phyloP scores from a whole-genome alignment of 2,797 vertebrate species.

The Acanthurus lineatus region DNA sequence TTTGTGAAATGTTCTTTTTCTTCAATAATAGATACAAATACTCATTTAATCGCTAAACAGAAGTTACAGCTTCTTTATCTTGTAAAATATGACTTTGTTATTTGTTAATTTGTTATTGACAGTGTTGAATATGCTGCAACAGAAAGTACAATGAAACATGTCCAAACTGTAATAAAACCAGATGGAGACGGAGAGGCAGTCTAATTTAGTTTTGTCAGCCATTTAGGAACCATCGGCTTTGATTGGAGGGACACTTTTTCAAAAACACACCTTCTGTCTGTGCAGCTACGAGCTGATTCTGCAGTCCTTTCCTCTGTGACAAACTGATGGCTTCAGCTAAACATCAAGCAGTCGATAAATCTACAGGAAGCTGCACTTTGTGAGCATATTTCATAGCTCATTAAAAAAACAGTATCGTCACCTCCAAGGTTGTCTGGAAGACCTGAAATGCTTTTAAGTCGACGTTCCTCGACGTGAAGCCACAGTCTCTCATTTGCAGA shows the following conservation, averaged over 20 bases:
- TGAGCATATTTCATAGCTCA: conserved; percentile 61
- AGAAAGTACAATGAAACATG: background rate
- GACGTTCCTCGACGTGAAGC: conserved; percentile 30
- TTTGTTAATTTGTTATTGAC: too few species aligned
- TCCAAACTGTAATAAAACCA: background rate
- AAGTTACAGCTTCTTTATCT: background rate
- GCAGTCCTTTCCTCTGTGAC: conserved; percentile 26
- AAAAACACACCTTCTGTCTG: background rate
- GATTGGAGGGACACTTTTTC: background rate
- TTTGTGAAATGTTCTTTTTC: too few species aligned
- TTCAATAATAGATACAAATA: too few species aligned
- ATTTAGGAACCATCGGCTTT: background rate
- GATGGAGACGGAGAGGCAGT: background rate
- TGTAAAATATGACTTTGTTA: background rate
- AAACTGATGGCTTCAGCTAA: conserved; percentile 42
- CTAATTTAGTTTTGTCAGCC: background rate
- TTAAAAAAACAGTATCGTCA: conserved; percentile 45
- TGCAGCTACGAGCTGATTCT: conserved; percentile 42
- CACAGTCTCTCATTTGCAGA: conserved; percentile 12
- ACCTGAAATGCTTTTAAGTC: conserved; percentile 19
- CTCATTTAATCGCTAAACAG: background rate
- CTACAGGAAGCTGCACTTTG: conserved; percentile 38
- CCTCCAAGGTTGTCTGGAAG: conserved; percentile 31
- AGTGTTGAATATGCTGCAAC: too few species aligned
- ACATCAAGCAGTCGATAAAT: conserved; percentile 39